phyloP scores from a whole-genome alignment of 2,113 vertebrate species.

The Corythoichthys haematopterus region DNA sequence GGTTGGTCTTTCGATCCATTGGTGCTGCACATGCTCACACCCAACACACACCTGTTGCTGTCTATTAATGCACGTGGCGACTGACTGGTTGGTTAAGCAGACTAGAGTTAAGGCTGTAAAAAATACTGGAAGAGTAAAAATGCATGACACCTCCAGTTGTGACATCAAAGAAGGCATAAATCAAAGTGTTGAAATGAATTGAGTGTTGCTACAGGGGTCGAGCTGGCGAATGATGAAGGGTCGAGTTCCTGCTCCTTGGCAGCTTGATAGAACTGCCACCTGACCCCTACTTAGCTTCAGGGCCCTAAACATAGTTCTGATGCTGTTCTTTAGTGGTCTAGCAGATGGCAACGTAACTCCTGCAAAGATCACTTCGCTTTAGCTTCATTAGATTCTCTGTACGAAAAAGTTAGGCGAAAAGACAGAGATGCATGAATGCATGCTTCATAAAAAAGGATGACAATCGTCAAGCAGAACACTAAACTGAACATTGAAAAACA shows the following conservation, averaged over 20 bases:
- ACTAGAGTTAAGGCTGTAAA: neutral
- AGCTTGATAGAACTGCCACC: slow-evolving; percentile 40
- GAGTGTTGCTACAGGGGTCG: slow-evolving; percentile 3
- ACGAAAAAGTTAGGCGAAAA: slow-evolving; percentile 49
- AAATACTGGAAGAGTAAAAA: neutral
- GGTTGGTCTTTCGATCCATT: slow-evolving; percentile 47
- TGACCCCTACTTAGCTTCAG: slow-evolving; percentile 46
- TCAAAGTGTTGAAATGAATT: neutral
- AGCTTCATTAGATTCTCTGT: slow-evolving; percentile 65
- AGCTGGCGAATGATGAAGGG: slow-evolving; percentile 40
- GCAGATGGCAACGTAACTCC: slow-evolving; percentile 73
- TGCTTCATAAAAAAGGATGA: too few relatives aligned
- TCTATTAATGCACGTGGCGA: slow-evolving; percentile 24
- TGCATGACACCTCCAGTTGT: neutral
- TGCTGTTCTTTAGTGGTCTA: slow-evolving; percentile 72
- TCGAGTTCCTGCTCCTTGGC: slow-evolving; percentile 60
- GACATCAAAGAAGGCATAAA: neutral
- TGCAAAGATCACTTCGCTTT: slow-evolving; percentile 71
- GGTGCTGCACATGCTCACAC: slow-evolving; percentile 27
- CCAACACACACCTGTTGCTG: slow-evolving; percentile 52
- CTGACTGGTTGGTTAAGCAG: slow-evolving; percentile 3
- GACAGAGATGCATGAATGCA: slow-evolving; percentile 13
- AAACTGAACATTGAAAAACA: too few relatives aligned
- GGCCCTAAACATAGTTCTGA: slow-evolving; percentile 79
- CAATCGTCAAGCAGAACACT: too few relatives aligned